phyloP scores from a whole-genome alignment of 1,140 invertebrate genomes.

The Sitobion miscanthi region DNA sequence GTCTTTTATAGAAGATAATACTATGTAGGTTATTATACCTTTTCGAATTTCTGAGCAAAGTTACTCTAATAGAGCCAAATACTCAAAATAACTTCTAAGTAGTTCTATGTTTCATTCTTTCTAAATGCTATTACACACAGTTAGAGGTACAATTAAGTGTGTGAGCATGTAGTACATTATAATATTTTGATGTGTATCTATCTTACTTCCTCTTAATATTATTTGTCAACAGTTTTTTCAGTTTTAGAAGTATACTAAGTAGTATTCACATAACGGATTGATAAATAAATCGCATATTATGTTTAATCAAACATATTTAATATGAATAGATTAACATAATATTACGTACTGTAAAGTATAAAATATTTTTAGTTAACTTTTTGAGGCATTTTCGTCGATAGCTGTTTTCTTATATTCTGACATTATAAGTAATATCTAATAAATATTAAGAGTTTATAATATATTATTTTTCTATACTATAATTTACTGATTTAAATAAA shows the following conservation, averaged over 20 bases:
- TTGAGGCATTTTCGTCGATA: neutral
- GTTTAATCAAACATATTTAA: neutral
- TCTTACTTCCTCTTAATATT: neutral
- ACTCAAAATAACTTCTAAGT: neutral
- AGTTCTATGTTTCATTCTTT: neutral
- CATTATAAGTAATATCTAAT: neutral
- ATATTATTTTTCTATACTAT: neutral
- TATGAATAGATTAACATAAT: neutral
- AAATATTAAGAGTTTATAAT: neutral
- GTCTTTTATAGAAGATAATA: too few species aligned
- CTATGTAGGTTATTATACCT: neutral
- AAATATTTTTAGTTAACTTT: neutral
- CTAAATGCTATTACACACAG: neutral
- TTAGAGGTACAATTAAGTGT: neutral
- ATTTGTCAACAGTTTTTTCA: neutral
- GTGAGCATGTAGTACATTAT: neutral
- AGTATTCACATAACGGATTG: too few species aligned
- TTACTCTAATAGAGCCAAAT: neutral
- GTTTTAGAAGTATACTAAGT: neutral
- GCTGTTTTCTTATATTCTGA: neutral
- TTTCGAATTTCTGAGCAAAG: neutral
- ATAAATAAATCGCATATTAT: neutral
- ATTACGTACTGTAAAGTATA: neutral
- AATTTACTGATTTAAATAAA: neutral
- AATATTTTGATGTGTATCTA: neutral